phyloP scores from a whole-genome alignment of 2,888 invertebrate genomes.

The Seladonia tumulorum region DNA sequence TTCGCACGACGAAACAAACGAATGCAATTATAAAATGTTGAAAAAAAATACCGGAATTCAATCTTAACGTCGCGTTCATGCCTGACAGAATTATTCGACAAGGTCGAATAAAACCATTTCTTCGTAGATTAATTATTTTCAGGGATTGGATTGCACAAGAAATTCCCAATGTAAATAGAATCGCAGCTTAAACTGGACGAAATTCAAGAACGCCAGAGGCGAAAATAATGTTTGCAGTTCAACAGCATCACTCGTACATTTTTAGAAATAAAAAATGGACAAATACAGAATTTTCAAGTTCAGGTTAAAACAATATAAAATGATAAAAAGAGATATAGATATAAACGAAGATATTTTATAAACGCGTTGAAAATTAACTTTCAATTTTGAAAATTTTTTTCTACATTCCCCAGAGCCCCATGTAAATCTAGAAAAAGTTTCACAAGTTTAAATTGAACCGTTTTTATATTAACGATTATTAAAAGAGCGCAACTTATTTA shows the following conservation, averaged over 20 bases:
- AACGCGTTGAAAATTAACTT: too few species aligned
- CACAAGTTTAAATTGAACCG: too few species aligned
- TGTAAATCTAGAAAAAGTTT: too few species aligned
- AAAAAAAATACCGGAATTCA: neutral
- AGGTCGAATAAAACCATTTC: neutral
- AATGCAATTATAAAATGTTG: neutral
- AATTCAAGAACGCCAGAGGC: neutral
- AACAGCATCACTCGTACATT: neutral
- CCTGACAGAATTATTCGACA: neutral
- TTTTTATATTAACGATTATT: too few species aligned
- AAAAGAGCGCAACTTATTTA: too few species aligned
- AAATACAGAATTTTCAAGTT: neutral
- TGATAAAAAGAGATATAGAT: too few species aligned
- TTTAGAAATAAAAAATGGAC: neutral
- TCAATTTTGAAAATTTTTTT: neutral
- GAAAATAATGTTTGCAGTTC: neutral
- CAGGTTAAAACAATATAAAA: too few species aligned
- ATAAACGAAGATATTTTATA: too few species aligned
- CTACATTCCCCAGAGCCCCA: too few species aligned
- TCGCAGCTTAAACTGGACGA: neutral
- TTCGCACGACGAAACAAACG: neutral
- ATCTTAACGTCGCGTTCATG: neutral
- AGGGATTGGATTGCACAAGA: neutral
- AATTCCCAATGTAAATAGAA: neutral
- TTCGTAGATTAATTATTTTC: neutral